phyloP scores from a whole-genome alignment of 2,888 invertebrate genomes.

The Leucophenga montana region DNA sequence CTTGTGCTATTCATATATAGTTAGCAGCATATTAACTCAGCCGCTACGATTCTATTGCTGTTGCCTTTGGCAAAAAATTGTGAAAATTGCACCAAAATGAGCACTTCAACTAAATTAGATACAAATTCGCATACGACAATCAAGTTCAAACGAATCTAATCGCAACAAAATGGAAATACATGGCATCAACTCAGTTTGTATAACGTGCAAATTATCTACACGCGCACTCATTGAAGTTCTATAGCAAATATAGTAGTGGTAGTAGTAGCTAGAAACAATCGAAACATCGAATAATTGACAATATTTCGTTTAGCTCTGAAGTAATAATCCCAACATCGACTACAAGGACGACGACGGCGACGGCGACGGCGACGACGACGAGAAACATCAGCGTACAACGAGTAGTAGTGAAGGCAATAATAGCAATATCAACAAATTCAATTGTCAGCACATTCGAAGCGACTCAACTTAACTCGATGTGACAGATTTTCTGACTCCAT shows the following conservation, averaged over 20 bases:
- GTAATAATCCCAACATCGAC: conserved; percentile 57
- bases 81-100: conserved; percentile 49
- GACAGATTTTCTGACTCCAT: conserved; percentile 1
- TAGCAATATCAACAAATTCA: conserved; percentile 66
- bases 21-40: no score
- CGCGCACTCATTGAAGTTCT: no score
- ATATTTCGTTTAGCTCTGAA: conserved; percentile 58
- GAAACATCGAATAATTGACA: conserved; percentile 64
- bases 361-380: no score
- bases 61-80: conserved; percentile 34
- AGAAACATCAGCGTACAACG: no score
- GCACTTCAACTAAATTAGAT: conserved; percentile 54
- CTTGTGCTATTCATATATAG: no score
- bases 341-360: neutral
- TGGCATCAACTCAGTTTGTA: neutral
- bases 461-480: neutral
- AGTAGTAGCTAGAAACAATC: conserved; percentile 33
- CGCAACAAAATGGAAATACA: neutral
- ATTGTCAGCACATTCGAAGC: conserved; percentile 51
- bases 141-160: neutral
- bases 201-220: neutral
- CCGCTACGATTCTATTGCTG: no score
- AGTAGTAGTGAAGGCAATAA: neutral
- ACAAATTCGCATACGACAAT: conserved; percentile 48
- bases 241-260: no score